Percentiles rank a stretch among this genome's conserved stretches.
phyloP scores from a whole-genome alignment of 2,888 invertebrate species.

The Pyrgus malvae region DNA sequence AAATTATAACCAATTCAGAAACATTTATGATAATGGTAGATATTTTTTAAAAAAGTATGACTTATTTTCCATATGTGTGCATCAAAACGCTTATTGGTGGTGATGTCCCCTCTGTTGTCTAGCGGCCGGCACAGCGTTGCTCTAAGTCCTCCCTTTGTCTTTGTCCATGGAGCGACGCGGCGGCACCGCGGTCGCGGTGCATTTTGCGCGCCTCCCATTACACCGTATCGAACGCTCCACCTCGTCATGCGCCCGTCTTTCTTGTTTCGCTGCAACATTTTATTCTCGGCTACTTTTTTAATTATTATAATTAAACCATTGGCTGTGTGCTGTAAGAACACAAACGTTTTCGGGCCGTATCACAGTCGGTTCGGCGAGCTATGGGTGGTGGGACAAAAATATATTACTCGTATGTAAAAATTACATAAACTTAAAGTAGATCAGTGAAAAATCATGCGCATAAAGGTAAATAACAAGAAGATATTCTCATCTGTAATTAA shows the following conservation, averaged over 20 bases:
- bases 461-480: too few species aligned
- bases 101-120: too few species aligned
- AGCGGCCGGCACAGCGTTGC: too few species aligned
- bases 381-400: neutral
- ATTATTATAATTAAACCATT: slow-evolving; percentile 64
- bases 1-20: too few species aligned
- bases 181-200: slow-evolving; percentile 45
- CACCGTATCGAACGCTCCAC: slow-evolving; percentile 53
- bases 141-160: too few species aligned
- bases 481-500: too few species aligned
- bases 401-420: too few species aligned
- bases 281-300: slow-evolving; percentile 52
- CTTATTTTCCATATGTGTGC: too few species aligned
- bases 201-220: slow-evolving; percentile 56
- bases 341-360: slow-evolving; percentile 16
- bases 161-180: too few species aligned
- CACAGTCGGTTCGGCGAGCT: slow-evolving; percentile 27
- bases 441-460: neutral
- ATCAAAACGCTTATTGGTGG: too few species aligned
- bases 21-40: too few species aligned
- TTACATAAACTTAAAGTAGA: neutral
- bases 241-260: slow-evolving; percentile 45
- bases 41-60: too few species aligned
- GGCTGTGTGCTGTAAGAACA: slow-evolving; percentile 43
- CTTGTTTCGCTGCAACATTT: slow-evolving; percentile 54